A percentile compares a stretch with the other conserved stretches of the same genome.
Conservation (phyloP, 2,113 vertebrate genomes). For the Pithys albifrons region DNA sequence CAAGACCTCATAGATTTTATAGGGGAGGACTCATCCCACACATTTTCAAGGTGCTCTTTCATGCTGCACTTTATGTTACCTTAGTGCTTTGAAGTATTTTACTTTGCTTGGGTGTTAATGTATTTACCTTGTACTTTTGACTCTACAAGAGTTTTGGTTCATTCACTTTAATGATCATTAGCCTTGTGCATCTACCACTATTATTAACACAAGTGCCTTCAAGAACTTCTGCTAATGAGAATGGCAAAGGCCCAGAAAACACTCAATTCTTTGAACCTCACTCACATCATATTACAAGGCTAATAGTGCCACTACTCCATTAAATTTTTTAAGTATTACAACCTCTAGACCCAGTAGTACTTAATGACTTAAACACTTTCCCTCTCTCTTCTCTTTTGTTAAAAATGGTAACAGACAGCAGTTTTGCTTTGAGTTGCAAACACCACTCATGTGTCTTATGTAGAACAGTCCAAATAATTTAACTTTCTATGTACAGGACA, state of each 20-base stretch:
- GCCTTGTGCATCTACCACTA: background rate
- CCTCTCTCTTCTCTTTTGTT: background rate
- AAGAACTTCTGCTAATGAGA: constrained; percentile 13
- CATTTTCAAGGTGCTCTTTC: background rate
- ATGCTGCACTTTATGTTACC: background rate
- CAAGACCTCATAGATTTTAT: background rate
- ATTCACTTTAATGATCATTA: background rate
- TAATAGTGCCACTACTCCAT: background rate
- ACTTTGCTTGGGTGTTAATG: background rate
- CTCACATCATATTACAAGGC: background rate
- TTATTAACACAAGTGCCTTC: constrained; percentile 10
- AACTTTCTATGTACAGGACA: background rate
- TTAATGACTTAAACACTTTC: background rate
- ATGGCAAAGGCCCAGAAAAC: background rate
- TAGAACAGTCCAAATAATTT: background rate
- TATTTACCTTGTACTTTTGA: background rate
- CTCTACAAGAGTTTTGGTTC: background rate
- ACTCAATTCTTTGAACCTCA: background rate
- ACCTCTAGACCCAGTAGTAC: background rate
- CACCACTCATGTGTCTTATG: background rate
- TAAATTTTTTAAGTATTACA: background rate
- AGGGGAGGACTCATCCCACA: background rate
- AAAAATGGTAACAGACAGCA: background rate
- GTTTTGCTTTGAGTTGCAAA: background rate
- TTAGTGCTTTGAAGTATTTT: background rate